Conservation (phyloP, 2,888 invertebrate genomes). For the Hemaris fuciformis region DNA sequence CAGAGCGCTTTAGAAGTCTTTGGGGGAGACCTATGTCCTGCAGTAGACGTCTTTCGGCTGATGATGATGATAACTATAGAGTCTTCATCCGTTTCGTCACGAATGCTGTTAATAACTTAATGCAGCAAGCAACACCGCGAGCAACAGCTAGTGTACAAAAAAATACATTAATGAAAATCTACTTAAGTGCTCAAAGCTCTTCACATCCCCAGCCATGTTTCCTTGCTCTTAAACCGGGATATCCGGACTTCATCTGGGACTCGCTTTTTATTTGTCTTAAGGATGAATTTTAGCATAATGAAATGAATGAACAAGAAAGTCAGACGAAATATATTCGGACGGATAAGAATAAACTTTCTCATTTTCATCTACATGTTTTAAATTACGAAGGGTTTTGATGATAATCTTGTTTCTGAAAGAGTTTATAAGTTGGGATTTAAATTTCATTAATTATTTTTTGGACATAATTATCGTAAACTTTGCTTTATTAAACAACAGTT, state of each 20-base stretch:
- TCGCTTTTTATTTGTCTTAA: constrained; percentile 48
- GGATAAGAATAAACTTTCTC: not conserved
- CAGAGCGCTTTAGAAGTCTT: no score
- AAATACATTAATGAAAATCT: constrained; percentile 45
- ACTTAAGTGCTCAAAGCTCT: constrained; percentile 49
- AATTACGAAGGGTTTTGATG: not conserved
- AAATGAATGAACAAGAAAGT: not conserved
- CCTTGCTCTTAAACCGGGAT: constrained; percentile 61
- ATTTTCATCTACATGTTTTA: not conserved
- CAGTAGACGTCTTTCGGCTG: no score
- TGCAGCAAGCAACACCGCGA: not conserved
- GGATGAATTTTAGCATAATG: constrained; percentile 36
- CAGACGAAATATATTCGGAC: constrained; percentile 12
- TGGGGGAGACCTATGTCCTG: no score
- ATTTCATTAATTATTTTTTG: no score
- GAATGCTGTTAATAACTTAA: no score
- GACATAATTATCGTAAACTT: no score
- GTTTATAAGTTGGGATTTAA: not conserved
- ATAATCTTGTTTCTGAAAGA: not conserved
- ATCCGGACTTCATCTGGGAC: constrained; percentile 53
- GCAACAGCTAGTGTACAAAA: constrained; percentile 25
- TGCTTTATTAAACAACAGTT: no score
- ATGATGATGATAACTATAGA: no score
- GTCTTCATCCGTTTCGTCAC: no score
- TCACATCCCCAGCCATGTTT: constrained; percentile 49